Base-by-base conservation (phyloP, 2,888 invertebrate species). In the Dryomyza anilis region DNA sequence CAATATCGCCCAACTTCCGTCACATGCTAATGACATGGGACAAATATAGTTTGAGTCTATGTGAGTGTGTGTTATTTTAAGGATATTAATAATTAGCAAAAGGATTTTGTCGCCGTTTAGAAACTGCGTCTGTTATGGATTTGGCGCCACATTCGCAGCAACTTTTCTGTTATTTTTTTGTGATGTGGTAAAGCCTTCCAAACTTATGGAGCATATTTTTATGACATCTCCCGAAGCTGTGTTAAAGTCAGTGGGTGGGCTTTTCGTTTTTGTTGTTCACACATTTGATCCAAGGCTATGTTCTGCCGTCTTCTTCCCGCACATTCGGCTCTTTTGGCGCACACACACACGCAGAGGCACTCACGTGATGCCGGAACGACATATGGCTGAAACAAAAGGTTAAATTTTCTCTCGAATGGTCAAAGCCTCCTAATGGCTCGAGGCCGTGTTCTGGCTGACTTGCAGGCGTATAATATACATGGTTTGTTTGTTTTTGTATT, bases 21-120 rank as follows among this genome's bases (percentile, higher is more conserved):
- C 12, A 23, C 14, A 25, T 8, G 14, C 48, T 50, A 50, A 50
- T 50, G 48, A 50, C 48, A 21, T 50, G 21, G 48, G 48, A 23
- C 7, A 23, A 3, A 50, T 14, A 21, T 6, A 23, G 19, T 48
- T 12, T 12, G 48, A 12, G 19, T 48, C 5, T 4, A 21, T 48
- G 16, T 10, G 48, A 12, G 48, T 50, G 48, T 48, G 48, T 48
- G 48, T 48, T 23, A 50, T 19, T 23, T 23, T 23, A 50, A 50
- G 48, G 48, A 50, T 50, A 50, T 50, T 50, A 50, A 50, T 50
- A 50, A 50, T 50, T 50, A 50, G 48, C 48, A 23, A 50, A 48
- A 50, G 48, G 48, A 50, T 50, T 43, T 21, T 25, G 48, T 25
- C 23, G 25, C 48, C 48, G 48, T 23, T 48, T 50, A 23, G 23